Evolutionary conservation across 2,797 vertebrate genomes (phyloP).

Genomic region (Eurystomus glaucurus): DNA sequence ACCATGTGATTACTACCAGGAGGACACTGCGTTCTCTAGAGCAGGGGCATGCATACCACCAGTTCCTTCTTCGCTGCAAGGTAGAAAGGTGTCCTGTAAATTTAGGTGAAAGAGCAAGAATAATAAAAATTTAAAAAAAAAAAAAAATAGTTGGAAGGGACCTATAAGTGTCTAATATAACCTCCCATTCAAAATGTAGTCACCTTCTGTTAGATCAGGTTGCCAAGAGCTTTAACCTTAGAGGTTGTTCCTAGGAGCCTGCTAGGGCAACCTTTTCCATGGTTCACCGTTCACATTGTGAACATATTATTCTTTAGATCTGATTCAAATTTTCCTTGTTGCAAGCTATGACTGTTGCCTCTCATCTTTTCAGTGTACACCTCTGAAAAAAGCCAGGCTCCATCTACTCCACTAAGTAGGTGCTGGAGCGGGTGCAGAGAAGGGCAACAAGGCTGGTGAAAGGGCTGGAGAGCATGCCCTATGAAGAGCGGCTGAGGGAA

Average conservation of each 20-base stretch:
- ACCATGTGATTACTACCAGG: not conserved
- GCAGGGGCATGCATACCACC: fast-evolving
- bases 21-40: not conserved
- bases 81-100: not conserved
- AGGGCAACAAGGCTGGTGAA: no score
- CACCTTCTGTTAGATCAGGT: not conserved
- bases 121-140: not conserved
- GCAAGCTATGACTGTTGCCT: not conserved
- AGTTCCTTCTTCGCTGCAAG: not conserved
- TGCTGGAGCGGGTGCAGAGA: no score
- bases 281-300: not conserved
- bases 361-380: not conserved
- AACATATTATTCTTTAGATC: not conserved
- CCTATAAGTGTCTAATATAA: not conserved
- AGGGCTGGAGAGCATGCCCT: no score
- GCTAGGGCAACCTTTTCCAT: not conserved
- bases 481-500: no score
- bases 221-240: not conserved
- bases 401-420: not conserved
- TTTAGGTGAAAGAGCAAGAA: not conserved
- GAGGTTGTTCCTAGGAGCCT: not conserved
- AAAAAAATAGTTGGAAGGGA: not conserved
- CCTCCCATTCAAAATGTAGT: not conserved
- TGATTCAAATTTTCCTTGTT: not conserved
- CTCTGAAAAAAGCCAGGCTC: not conserved